Evolutionary conservation across 2,888 invertebrate species (phyloP), one percentile per base, ranked within the genome.

Genomic region (Euplagia quadripunctaria): DNA sequence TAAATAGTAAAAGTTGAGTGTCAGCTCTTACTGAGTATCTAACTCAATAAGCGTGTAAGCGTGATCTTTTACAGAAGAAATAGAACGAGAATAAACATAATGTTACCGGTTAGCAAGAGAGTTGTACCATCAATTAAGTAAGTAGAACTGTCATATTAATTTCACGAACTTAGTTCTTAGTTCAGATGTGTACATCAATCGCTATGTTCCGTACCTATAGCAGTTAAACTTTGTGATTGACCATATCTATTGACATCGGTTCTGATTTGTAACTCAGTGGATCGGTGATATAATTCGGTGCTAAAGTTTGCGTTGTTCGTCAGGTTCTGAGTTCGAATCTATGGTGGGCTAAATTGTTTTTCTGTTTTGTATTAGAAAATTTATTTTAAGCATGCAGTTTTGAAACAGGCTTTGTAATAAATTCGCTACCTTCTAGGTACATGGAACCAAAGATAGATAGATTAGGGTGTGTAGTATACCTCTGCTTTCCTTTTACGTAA

Each of bases 1-100:
- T 82, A 65, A 82, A 72, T 70, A 68, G 65, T 69, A 63, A 66
- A 69, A 69, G 65, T 75, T 71, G 46, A 71, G 65, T 69, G 72
- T 58, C 52, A 49, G 72, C 67, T 66, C 43, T 55, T 55, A 41
- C 61, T 52, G 46, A 31, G 17, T 43, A 61, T 71, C 46, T 71
- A 67, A 64, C 58, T 71, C 61, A 49, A 71, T 61, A 71, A 67
- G 49, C 70, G 42, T 43, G 7, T n/a, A 55, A 52, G n/a, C 46
- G 46, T 49, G 46, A 58, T 64, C 64, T 31, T 72, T 55, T 31
- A 55, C 14, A 11, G 17, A 58, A 64, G 58, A 65, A 58, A 58
- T 46, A 17, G 8, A 65, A 69, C 16, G 42, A n/a, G 42, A 63
- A 67, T 69, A 46, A 63, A 65, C 14, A 61, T 6, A 1, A 65